These are phyloP conservation scores for Ifrita kowaldi DNA, from an alignment of 2,113 vertebrate species.

Conservation along the genomic window DNA sequence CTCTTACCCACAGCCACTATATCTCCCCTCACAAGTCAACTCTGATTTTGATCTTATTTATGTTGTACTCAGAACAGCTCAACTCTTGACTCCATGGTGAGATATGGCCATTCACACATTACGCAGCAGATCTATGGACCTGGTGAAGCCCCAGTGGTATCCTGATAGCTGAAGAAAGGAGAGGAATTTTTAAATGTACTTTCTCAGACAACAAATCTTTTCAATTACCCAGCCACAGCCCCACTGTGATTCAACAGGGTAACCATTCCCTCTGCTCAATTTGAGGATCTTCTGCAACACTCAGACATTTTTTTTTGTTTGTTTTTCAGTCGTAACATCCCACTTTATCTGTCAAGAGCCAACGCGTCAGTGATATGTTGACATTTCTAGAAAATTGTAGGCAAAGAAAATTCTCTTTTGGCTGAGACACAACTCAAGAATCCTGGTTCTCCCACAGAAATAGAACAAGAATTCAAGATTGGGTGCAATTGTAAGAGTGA, in stretches of 20 bases:
- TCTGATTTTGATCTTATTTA: not conserved
- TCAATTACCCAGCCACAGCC: not conserved
- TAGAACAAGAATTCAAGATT: not conserved
- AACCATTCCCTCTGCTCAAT: not conserved
- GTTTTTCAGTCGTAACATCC: not conserved
- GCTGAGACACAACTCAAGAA: not conserved
- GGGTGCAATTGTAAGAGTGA: not conserved
- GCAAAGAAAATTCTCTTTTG: not conserved
- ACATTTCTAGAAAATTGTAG: not conserved
- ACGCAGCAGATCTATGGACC: not conserved
- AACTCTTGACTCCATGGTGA: slow-evolving; percentile 25
- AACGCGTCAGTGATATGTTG: not conserved
- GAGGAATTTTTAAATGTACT: not conserved
- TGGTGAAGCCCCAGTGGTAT: not conserved
- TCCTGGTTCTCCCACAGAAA: not conserved
- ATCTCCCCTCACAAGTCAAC: not conserved
- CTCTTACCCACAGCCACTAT: not conserved
- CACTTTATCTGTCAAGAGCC: not conserved
- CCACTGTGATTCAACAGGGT: not conserved
- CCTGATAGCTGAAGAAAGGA: slow-evolving; percentile 23
- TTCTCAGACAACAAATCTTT: slow-evolving; percentile 35
- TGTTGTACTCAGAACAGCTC: not conserved
- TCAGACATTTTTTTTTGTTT: not conserved
- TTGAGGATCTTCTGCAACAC: not conserved
- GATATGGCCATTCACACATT: slow-evolving; percentile 15